Evolutionary conservation across 2,113 vertebrate species (phyloP).

Genomic region (Pleuronectes platessa): DNA sequence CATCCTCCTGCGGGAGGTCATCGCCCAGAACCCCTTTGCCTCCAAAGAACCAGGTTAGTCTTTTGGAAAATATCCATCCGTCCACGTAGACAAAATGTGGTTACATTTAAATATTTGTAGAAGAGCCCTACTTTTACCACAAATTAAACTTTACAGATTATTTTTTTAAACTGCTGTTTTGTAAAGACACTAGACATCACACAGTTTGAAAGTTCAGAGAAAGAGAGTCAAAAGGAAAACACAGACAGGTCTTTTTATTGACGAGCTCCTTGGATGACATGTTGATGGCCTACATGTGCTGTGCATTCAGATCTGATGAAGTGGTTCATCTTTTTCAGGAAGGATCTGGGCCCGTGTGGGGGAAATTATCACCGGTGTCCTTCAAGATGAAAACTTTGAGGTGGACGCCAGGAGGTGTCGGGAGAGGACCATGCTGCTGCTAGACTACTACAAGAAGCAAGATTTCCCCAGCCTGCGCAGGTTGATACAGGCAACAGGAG

Average conservation of each 20-base stretch:
- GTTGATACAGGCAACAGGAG: constrained; percentile 44
- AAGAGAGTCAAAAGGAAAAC: neutral
- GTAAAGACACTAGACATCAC: too few species aligned
- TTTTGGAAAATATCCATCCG: neutral
- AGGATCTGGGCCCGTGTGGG: constrained; percentile 82
- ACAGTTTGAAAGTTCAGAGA: neutral
- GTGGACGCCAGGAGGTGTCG: constrained; percentile 83
- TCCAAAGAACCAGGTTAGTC: constrained; percentile 79
- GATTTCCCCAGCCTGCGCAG: constrained; percentile 83
- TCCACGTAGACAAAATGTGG: neutral
- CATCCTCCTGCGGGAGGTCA: constrained; percentile 82
- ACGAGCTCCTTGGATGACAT: neutral
- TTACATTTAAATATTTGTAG: neutral
- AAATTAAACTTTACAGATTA: neutral
- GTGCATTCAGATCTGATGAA: neutral
- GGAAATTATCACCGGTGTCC: constrained; percentile 80
- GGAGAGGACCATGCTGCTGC: constrained; percentile 83
- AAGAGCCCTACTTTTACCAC: too few species aligned
- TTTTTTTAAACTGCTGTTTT: neutral
- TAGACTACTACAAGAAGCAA: constrained; percentile 85
- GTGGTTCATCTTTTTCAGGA: constrained; percentile 34
- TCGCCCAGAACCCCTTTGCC: constrained; percentile 82
- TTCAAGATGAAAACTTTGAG: constrained; percentile 84
- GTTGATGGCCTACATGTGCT: too few species aligned
- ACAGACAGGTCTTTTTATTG: neutral